Percentiles rank a stretch among this genome's conserved stretches.
These are phyloP conservation scores for Sitta carolinensis DNA, from an alignment of 2,797 vertebrate genomes.

Conservation along the genomic window DNA sequence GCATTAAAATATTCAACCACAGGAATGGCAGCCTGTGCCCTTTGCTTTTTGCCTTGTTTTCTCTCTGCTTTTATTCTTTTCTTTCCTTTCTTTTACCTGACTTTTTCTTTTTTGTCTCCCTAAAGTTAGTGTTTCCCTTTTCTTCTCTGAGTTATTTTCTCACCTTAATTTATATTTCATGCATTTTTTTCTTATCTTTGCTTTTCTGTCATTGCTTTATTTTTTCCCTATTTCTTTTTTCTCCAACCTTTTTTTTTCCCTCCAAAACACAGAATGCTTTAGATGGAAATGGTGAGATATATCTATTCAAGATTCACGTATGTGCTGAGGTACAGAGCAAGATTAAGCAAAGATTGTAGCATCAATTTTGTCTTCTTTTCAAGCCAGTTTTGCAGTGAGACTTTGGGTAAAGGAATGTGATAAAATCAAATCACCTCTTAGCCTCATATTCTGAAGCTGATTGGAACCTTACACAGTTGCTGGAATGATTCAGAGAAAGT, in stretches of 20 bases:
- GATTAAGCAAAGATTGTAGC: constrained; percentile 2
- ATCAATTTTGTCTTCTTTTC: constrained; percentile 43
- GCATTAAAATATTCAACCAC: background rate
- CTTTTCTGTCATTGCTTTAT: background rate
- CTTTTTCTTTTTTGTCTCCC: background rate
- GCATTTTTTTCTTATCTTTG: constrained; percentile 4
- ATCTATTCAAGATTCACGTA: background rate
- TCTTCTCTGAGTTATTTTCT: background rate
- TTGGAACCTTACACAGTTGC: constrained; percentile 25
- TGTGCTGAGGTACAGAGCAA: background rate
- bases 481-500: constrained; percentile 39
- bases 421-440: constrained; percentile 51
- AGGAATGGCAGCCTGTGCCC: background rate
- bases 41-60: background rate
- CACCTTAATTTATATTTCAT: background rate
- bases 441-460: constrained; percentile 24
- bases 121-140: background rate
- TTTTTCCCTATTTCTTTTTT: background rate
- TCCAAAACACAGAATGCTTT: background rate
- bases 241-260: background rate
- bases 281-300: background rate
- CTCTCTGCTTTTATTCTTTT: background rate
- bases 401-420: constrained; percentile 22
- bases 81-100: background rate
- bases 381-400: constrained; percentile 3